These are phyloP conservation scores for Fabriciana adippe DNA, from an alignment of 2,888 invertebrate species.

Conservation along the genomic window DNA sequence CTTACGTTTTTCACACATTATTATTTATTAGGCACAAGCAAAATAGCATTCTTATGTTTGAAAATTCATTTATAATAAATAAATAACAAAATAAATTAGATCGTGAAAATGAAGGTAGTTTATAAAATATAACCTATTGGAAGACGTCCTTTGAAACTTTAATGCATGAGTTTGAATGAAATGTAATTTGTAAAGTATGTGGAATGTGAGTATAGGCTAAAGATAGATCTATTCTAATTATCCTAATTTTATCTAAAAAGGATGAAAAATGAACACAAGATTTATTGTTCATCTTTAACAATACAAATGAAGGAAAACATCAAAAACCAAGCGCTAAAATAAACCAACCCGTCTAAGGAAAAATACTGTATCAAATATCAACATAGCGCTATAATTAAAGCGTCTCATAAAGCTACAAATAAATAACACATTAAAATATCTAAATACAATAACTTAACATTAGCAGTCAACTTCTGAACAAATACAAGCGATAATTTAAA, in stretches of 20 bases:
- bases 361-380: slow-evolving; percentile 65
- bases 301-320: slow-evolving; percentile 39
- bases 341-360: slow-evolving; percentile 65
- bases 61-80: slow-evolving; percentile 7
- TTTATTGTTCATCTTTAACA: slow-evolving; percentile 44
- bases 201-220: slow-evolving; percentile 58
- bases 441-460: slow-evolving; percentile 81
- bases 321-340: slow-evolving; percentile 59
- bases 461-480: slow-evolving; percentile 76
- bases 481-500: slow-evolving; percentile 48
- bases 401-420: slow-evolving; percentile 79
- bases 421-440: slow-evolving; percentile 82
- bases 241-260: slow-evolving; percentile 45
- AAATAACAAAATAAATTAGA: slow-evolving; percentile 16
- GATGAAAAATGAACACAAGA: slow-evolving; percentile 62
- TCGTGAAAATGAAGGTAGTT: slow-evolving; percentile 37
- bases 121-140: slow-evolving; percentile 74
- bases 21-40: slow-evolving; percentile 27
- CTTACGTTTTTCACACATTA: background rate
- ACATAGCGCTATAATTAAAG: slow-evolving; percentile 70
- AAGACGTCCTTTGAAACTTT: slow-evolving; percentile 71
- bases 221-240: slow-evolving; percentile 42
- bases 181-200: slow-evolving; percentile 44
- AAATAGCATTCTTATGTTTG: slow-evolving; percentile 4
- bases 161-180: slow-evolving; percentile 50